Conservation (phyloP, 2,888 invertebrate species). For the Rhagium mordax region DNA sequence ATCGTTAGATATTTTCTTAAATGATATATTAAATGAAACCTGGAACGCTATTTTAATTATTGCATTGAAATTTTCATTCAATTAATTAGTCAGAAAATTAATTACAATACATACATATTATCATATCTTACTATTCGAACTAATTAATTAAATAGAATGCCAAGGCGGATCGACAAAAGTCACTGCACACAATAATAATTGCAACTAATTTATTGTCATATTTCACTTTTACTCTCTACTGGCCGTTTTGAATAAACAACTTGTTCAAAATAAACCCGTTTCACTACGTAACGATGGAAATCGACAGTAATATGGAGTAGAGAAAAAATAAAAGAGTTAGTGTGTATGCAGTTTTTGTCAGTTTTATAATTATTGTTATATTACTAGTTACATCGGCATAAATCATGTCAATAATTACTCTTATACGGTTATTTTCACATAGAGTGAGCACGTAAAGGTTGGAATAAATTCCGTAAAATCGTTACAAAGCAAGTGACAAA, state of each 20-base stretch:
- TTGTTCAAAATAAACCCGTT: constrained; percentile 18
- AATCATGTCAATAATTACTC: constrained; percentile 4
- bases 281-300: constrained; percentile 19
- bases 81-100: constrained; percentile 34
- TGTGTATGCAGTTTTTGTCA: constrained; percentile 11
- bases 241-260: constrained; percentile 23
- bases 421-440: not conserved
- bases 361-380: not conserved
- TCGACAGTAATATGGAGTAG: constrained; percentile 8
- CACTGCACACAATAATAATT: constrained; percentile 33
- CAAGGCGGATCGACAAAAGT: constrained; percentile 24
- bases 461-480: too few relatives aligned
- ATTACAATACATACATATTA: constrained; percentile 18
- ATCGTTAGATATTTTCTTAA: not conserved
- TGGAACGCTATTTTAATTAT: constrained; percentile 25
- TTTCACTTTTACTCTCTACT: constrained; percentile 37
- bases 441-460: too few relatives aligned
- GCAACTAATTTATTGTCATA: constrained; percentile 39
- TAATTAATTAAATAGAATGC: constrained; percentile 34
- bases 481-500: too few relatives aligned
- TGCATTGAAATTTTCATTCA: constrained; percentile 15
- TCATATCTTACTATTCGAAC: constrained; percentile 28
- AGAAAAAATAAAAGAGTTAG: not conserved
- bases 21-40: constrained; percentile 2
- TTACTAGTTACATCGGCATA: constrained; percentile 5